Conservation (phyloP, 30 jellyfish, hydroid and myxozoan genomes). For the Nemopilema nomurai region DNA sequence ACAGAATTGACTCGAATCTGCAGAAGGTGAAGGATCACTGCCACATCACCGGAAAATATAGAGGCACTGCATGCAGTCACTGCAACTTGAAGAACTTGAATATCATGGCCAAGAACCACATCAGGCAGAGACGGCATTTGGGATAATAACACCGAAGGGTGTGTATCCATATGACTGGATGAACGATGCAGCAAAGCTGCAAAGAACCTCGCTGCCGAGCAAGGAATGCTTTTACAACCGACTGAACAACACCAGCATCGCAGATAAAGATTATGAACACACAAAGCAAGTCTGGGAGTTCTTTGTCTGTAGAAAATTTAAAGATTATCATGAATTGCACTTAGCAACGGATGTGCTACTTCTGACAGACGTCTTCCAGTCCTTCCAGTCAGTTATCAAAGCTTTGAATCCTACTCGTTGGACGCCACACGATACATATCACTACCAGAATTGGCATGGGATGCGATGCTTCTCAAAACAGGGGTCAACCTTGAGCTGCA, state of each 20-base stretch:
- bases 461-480: constrained; percentile 16
- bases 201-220: neutral
- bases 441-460: constrained; percentile 29
- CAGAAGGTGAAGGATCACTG: too few relatives aligned
- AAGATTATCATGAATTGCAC: constrained; percentile 31
- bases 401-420: neutral
- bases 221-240: constrained; percentile 1
- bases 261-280: constrained; percentile 30
- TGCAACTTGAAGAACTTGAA: too few relatives aligned
- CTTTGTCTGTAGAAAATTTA: neutral
- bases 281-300: constrained; percentile 8
- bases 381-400: constrained; percentile 2
- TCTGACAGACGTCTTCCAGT: constrained; percentile 16
- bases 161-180: constrained; percentile 41
- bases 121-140: too few relatives aligned
- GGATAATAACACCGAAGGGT: constrained; percentile 11
- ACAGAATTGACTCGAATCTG: too few relatives aligned
- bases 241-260: neutral
- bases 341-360: constrained; percentile 9
- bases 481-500: neutral
- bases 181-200: neutral
- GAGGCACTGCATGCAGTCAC: too few relatives aligned
- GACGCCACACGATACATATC: constrained; percentile 26
- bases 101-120: too few relatives aligned
- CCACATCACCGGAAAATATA: too few relatives aligned